Evolutionary conservation across 2,113 vertebrate genomes (phyloP).

Genomic region (Acanthisitta chloris): DNA sequence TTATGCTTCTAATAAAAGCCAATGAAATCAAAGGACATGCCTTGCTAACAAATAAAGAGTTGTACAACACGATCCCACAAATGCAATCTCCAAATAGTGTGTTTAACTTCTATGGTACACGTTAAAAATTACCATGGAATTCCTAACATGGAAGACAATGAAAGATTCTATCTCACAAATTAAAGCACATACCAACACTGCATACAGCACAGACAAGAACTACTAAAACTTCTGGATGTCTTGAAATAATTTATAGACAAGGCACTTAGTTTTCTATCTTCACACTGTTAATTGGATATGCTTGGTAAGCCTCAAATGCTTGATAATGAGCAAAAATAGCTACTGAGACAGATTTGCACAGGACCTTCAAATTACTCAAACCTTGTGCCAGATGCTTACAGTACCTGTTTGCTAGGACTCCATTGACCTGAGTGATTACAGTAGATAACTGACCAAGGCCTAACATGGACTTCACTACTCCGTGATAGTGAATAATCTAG

Average conservation of each 20-base stretch:
- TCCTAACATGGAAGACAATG: not conserved
- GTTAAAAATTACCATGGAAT: not conserved
- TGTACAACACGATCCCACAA: not conserved
- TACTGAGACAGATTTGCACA: not conserved
- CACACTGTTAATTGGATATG: not conserved
- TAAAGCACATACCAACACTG: not conserved
- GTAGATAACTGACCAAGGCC: constrained; percentile 96
- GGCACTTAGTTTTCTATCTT: not conserved
- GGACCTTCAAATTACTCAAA: not conserved
- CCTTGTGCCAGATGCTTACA: not conserved
- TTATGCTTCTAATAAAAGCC: not conserved
- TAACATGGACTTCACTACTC: constrained; percentile 95
- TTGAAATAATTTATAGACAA: not conserved
- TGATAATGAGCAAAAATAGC: not conserved
- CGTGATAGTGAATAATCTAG: constrained; percentile 94
- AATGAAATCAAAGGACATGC: not conserved
- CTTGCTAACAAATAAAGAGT: not conserved
- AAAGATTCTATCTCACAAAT: not conserved
- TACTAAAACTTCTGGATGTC: not conserved
- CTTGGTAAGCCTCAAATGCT: not conserved
- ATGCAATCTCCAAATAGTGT: not conserved
- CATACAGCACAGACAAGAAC: not conserved
- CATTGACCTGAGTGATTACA: constrained; percentile 95
- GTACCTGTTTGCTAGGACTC: constrained; percentile 93
- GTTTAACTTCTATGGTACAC: not conserved